Percentiles rank a stretch among this genome's conserved stretches.
phyloP scores from a whole-genome alignment of 2,888 invertebrate genomes.

The Erebia ligea region DNA sequence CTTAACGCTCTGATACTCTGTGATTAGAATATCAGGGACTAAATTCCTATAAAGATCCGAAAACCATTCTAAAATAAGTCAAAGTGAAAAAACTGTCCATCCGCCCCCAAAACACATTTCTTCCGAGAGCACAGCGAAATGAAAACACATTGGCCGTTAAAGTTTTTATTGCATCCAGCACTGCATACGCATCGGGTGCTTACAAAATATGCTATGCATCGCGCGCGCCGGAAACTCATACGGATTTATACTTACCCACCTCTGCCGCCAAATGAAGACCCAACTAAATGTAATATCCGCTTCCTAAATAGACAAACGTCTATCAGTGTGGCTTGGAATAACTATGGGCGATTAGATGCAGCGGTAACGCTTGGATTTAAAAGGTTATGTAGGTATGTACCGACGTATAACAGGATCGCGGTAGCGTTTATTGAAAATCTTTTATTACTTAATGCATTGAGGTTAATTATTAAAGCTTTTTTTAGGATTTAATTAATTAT shows the following conservation, averaged over 20 bases:
- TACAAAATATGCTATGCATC: constrained; percentile 79
- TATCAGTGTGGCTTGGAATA: constrained; percentile 79
- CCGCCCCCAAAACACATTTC: constrained; percentile 67
- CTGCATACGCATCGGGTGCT: constrained; percentile 69
- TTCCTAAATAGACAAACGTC: constrained; percentile 83
- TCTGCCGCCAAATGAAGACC: constrained; percentile 80
- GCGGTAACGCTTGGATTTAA: constrained; percentile 44
- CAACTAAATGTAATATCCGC: constrained; percentile 82
- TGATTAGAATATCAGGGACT: background rate
- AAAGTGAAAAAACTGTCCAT: constrained; percentile 32
- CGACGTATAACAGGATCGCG: constrained; percentile 23
- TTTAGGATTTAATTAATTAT: background rate
- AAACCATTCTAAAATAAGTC: constrained; percentile 15
- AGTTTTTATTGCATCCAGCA: constrained; percentile 69
- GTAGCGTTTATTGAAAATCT: constrained; percentile 33
- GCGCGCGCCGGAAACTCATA: constrained; percentile 75
- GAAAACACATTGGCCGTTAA: constrained; percentile 72
- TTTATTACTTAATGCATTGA: constrained; percentile 16
- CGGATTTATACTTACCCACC: constrained; percentile 78
- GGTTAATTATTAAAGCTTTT: constrained; percentile 3
- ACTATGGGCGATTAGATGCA: constrained; percentile 77
- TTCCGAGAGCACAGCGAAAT: constrained; percentile 55
- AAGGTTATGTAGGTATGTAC: constrained; percentile 28
- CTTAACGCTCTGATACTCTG: too few species aligned
- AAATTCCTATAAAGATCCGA: background rate